Base-by-base conservation (phyloP, 2,888 invertebrate species). In the Acrocera orbiculus region DNA sequence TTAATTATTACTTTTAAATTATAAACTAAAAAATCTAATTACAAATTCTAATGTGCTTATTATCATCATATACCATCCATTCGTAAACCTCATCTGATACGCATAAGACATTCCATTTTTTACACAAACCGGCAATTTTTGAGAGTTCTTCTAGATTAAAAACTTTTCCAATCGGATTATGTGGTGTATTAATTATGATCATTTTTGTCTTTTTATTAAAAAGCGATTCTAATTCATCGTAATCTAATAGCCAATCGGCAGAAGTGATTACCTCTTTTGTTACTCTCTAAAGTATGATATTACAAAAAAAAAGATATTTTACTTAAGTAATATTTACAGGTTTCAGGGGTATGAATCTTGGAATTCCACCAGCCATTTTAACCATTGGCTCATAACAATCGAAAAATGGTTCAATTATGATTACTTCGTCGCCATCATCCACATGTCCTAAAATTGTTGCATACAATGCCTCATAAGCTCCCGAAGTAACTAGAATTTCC, bases 341-440 rank as follows among this genome's bases (percentile, higher is more conserved):
- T 58, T 77, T 70, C 15, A 98, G 63, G 0, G 95, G 77, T 43
- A 96, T 82, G 53, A 82, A 95, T 40, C 70, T 77, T 1, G 90
- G 78, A 13, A 70, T 63, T 1, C 93, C 98, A 2, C 89, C 86
- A 3, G 90, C 89, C 46, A 76, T 73, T 44, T 66, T 70, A 10
- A 93, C 81, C 83, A 96, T 92, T 2, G 92, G 90, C 44, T 82
- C 86, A 51, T 99, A 98, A 53, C 95, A 96, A 60, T 98, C 98
- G 54, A 92, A 99, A 62, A 79, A 96, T 0, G 98, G 98, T 56
- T 98, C 98, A 42, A 98, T 90, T 16, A 98, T 85, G 39, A 96
- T 90, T 36, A 89, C 92, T 64, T 93, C 85, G 54, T 83, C 83
- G 1, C 79, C 90, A 2, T 69, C 69, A 46, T 83, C 81, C 7